A percentile compares a stretch with the other conserved stretches of the same genome.
These are phyloP conservation scores for Mesorhabditis spiculigera DNA, from an alignment of 2,888 invertebrate genomes.

Conservation along the genomic window DNA sequence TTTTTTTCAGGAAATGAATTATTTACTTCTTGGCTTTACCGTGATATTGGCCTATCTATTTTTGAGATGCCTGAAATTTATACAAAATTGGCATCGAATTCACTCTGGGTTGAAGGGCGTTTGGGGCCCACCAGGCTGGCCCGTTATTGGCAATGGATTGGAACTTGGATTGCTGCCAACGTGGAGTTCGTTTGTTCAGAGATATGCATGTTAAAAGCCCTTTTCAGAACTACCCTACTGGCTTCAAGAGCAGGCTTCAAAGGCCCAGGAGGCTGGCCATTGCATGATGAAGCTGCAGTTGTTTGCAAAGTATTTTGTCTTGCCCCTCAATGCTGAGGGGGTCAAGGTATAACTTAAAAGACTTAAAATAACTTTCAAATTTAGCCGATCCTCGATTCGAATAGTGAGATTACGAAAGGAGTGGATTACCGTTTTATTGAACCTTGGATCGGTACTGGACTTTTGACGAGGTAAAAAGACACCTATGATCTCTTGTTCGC, in stretches of 20 bases:
- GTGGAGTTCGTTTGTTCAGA: not conserved
- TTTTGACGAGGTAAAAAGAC: not conserved
- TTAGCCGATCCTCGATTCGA: not conserved
- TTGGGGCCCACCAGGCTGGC: not conserved
- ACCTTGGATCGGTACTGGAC: conserved; percentile 6
- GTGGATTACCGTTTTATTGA: not conserved
- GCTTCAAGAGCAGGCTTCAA: not conserved
- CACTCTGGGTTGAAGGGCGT: not conserved
- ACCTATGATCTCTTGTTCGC: no score
- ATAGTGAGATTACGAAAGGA: not conserved
- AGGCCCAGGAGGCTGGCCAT: not conserved
- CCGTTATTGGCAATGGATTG: not conserved
- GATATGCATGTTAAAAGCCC: not conserved
- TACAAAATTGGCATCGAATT: conserved; percentile 4
- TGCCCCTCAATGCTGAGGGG: not conserved
- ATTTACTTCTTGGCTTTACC: not conserved
- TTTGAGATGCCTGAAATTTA: not conserved
- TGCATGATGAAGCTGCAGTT: not conserved
- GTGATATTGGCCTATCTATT: not conserved
- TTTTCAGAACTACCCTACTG: not conserved
- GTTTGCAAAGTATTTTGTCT: not conserved
- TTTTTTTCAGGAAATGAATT: not conserved
- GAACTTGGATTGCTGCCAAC: not conserved
- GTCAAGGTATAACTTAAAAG: not conserved
- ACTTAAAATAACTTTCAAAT: not conserved